Conservation (phyloP, 2,888 invertebrate species). For the Pachycephus smyrnensis region DNA sequence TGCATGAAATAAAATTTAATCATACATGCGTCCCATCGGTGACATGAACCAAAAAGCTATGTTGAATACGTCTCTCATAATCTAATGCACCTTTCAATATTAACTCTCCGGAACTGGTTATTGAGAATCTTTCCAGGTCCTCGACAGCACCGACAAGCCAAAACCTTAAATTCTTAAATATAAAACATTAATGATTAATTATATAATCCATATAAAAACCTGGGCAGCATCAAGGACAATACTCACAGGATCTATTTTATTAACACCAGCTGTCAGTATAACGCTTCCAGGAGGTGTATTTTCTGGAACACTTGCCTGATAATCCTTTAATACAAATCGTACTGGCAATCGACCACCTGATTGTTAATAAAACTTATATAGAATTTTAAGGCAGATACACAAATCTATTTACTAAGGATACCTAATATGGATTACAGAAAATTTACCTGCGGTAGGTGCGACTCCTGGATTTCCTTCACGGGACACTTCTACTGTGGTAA, state of each 20-base stretch:
- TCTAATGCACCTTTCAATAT: slow-evolving; percentile 81
- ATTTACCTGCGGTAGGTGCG: slow-evolving; percentile 58
- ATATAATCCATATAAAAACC: neutral
- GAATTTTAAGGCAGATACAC: neutral
- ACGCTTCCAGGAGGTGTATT: slow-evolving; percentile 80
- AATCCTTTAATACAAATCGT: slow-evolving; percentile 79
- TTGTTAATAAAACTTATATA: neutral
- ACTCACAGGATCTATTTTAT: slow-evolving; percentile 62
- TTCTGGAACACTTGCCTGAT: slow-evolving; percentile 80
- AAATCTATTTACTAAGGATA: neutral
- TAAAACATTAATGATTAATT: neutral
- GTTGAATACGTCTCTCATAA: slow-evolving; percentile 79
- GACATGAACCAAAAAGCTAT: slow-evolving; percentile 84
- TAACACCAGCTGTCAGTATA: slow-evolving; percentile 74
- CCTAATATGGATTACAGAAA: slow-evolving; percentile 7
- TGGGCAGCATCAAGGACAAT: neutral
- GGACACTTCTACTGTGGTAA: slow-evolving; percentile 82
- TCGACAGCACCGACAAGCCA: slow-evolving; percentile 79
- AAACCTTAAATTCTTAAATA: slow-evolving; percentile 75
- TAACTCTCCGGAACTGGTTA: slow-evolving; percentile 84
- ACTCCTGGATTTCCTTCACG: slow-evolving; percentile 70
- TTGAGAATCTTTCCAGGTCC: slow-evolving; percentile 80
- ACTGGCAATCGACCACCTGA: slow-evolving; percentile 66
- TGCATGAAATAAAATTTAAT: slow-evolving; percentile 45
- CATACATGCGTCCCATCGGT: slow-evolving; percentile 82